phyloP scores from a whole-genome alignment of 2,113 vertebrate species.

The Gallinago undulata region DNA sequence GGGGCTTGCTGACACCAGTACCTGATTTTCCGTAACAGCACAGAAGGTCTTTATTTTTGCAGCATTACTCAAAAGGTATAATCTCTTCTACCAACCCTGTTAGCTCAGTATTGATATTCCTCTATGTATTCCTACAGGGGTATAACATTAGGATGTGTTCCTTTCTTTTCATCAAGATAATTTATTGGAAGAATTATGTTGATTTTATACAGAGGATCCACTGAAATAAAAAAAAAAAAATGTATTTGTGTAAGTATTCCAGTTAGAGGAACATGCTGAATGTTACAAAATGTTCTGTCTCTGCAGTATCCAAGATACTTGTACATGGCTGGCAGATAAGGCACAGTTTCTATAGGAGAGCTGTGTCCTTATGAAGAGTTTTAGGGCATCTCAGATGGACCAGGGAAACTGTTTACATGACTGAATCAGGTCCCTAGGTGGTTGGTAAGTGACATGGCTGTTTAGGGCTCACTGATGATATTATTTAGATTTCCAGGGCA shows the following conservation, averaged over 20 bases:
- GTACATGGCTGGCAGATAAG: accelerated
- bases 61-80: not conserved
- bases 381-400: not conserved
- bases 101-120: not conserved
- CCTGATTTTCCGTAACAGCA: slow-evolving; percentile 10
- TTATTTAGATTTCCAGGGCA: not conserved
- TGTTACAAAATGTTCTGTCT: not conserved
- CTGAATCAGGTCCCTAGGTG: not conserved
- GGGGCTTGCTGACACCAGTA: not conserved
- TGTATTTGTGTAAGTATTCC: not conserved
- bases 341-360: not conserved
- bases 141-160: not conserved
- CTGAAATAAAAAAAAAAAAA: not conserved
- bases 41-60: not conserved
- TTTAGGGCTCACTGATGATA: not conserved
- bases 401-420: not conserved
- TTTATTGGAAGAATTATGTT: not conserved
- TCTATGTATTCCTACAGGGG: not conserved
- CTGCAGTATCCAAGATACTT: not conserved
- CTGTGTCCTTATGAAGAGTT: not conserved
- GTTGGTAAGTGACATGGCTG: not conserved
- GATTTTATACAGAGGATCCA: not conserved
- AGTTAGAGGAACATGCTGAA: not conserved
- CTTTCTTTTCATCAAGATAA: not conserved
- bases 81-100: not conserved